A percentile compares a stretch with the other conserved stretches of the same genome.
phyloP scores from a whole-genome alignment of 2,888 invertebrate species.

The Pristionchus entomophagus region DNA sequence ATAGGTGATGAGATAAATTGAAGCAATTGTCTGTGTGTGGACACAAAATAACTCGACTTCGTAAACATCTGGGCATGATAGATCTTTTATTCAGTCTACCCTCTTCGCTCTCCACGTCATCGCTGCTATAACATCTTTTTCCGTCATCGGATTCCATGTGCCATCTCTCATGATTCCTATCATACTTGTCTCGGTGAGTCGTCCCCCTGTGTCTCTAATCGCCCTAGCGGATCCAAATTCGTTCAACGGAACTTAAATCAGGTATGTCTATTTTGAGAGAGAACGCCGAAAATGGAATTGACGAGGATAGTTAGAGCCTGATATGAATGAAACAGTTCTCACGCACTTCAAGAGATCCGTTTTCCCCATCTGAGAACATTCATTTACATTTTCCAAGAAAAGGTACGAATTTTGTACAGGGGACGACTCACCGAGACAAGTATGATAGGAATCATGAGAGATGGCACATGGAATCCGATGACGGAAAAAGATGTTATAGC shows the following conservation, averaged over 20 bases:
- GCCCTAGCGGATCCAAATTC: too few species aligned
- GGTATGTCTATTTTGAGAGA: too few species aligned
- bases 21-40: neutral
- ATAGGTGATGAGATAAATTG: neutral
- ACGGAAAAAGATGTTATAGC: neutral
- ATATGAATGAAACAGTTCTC: too few species aligned
- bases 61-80: neutral
- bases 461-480: neutral
- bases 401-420: neutral
- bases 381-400: neutral
- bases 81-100: neutral
- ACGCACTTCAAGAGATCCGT: neutral
- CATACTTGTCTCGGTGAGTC: neutral
- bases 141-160: neutral
- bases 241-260: too few species aligned
- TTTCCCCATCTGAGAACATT: neutral
- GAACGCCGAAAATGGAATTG: neutral
- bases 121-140: neutral
- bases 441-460: neutral
- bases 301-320: neutral
- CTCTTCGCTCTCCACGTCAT: neutral
- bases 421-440: neutral
- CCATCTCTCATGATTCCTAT: neutral
- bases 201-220: too few species aligned
- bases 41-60: neutral